Evolutionary conservation across 2,797 vertebrate species (phyloP), one percentile per base, ranked within the genome.

Genomic region (Neopelma chrysocephalum): DNA sequence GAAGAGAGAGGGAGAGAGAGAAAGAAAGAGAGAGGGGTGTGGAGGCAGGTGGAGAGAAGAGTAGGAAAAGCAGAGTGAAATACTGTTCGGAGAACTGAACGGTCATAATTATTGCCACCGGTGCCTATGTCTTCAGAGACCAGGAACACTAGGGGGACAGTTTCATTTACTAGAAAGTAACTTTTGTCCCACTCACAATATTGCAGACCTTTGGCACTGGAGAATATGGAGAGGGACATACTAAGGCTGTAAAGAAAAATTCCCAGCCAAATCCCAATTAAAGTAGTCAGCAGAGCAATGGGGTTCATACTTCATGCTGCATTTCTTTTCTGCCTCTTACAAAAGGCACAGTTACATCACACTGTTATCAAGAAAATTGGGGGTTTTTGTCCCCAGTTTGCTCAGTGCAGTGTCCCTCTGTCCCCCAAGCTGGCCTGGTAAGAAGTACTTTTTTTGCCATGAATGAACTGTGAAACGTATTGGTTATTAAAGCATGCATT

Each of bases 61-160:
- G 96, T 76, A 97, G 87, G 96, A 97, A 97, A 97, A 97, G 95
- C 91, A 97, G 86, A 97, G 96, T 97, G 97, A 97, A 97, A 97
- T 90, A 97, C 82, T 96, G 94, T 97, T 96, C 5, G 2, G 89
- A 97, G 92, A 96, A 96, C 92, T 75, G 76, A 93, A 95, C 1
- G 78, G 72, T 97, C 95, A 96, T 57, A 90, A 91, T 93, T 69
- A 95, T 79, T 87, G 96, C 90, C 95, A 94, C 60, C 2, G 11
- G 90, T 87, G 84, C 90, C 97, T 94, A 89, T 14, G 23, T 66
- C 91, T 95, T 91, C 93, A 84, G 95, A 87, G 94, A 95, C 93
- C 90, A 96, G 93, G 90, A 96, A 96, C 95, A 96, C 90, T 61
- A 92, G 93, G 90, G 93, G 96, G 95, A 97, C 93, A 96, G 89